Evolutionary conservation across 1,140 invertebrate species (phyloP).

Genomic region (Zaprionus capensis): DNA sequence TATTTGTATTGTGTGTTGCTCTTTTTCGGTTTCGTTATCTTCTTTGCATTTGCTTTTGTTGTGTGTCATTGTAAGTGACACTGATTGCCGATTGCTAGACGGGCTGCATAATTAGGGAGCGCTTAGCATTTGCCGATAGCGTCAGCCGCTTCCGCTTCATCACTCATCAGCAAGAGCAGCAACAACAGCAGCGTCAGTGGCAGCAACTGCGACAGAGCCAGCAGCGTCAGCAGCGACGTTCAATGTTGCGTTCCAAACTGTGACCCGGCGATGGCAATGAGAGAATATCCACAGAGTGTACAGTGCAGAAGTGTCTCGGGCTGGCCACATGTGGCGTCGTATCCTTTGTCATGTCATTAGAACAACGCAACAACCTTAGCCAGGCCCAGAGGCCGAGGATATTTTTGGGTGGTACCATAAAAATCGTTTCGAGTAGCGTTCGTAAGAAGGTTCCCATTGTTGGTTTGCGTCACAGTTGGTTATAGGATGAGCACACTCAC

Average conservation of each 20-base stretch:
- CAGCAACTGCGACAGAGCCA: not conserved
- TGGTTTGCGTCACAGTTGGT: conserved; percentile 66
- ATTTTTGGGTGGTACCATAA: conserved; percentile 45
- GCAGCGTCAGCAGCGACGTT: not conserved
- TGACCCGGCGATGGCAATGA: conserved; percentile 16
- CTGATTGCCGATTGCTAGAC: conserved; percentile 52
- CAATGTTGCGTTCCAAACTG: conserved; percentile 36
- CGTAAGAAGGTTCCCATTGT: conserved; percentile 8
- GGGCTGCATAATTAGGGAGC: conserved; percentile 55
- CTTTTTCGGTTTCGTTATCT: conserved; percentile 29
- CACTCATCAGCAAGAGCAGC: conserved; percentile 29
- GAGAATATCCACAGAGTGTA: not conserved
- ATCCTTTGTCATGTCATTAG: conserved; percentile 17
- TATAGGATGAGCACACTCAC: conserved; percentile 15
- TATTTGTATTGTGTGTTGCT: conserved; percentile 22
- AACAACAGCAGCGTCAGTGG: not conserved
- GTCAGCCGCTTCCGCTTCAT: conserved; percentile 42
- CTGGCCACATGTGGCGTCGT: conserved; percentile 38
- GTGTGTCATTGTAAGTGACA: conserved; percentile 56
- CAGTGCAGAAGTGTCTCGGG: conserved; percentile 11
- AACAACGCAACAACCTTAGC: not conserved
- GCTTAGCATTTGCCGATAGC: conserved; percentile 49
- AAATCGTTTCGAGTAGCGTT: conserved; percentile 41
- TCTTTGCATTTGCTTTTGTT: conserved; percentile 34
- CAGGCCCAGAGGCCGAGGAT: conserved; percentile 5